Evolutionary conservation across 1,140 invertebrate species (phyloP), one percentile per base, ranked within the genome.

Genomic region (Latrodectus geometricus): DNA sequence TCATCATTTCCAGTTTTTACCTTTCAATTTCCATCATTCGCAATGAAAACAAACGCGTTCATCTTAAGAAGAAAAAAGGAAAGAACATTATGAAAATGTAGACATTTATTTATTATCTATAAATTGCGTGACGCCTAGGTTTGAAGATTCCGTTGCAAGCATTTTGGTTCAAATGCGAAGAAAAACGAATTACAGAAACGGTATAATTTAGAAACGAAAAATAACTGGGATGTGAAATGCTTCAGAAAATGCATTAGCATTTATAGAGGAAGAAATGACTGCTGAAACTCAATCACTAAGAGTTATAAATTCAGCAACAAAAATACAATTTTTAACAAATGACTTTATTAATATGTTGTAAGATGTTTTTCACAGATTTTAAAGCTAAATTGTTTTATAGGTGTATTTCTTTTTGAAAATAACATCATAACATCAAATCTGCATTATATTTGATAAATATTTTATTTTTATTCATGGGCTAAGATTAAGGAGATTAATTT

Each of bases 101-200:
- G 72, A 54, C 66, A 81, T 72, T 81, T 81, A 81, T 81, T 81
- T 72, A 81, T 81, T 81, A 72, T 81, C 69, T 61, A 72, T 72
- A 72, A 72, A 72, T 49, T 81, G 79, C 79, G 79, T 81, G 66
- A 81, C 79, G 23, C 35, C 66, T 21, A 49, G 72, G 68, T 81
- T 81, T 50, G 54, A 72, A 72, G 50, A 52, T 72, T 81, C 54
- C 69, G 72, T 81, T 72, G 66, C 49, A 72, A 72, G 54, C 23
- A 81, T 81, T n/a, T 72, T 61, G 23, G 50, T 69, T 72, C 52
- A 70, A 68, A 81, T 48, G 48, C 48, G 52, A 54, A 54, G 50
- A 35, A 49, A 9, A 35, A 49, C 48, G 21, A 72, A 66, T 72
- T 81, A 54, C 54, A 48, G 66, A 54, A 72, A 81, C 23, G 69